phyloP scores from a whole-genome alignment of 2,797 vertebrate species.

The Poeciliopsis gracilis region DNA sequence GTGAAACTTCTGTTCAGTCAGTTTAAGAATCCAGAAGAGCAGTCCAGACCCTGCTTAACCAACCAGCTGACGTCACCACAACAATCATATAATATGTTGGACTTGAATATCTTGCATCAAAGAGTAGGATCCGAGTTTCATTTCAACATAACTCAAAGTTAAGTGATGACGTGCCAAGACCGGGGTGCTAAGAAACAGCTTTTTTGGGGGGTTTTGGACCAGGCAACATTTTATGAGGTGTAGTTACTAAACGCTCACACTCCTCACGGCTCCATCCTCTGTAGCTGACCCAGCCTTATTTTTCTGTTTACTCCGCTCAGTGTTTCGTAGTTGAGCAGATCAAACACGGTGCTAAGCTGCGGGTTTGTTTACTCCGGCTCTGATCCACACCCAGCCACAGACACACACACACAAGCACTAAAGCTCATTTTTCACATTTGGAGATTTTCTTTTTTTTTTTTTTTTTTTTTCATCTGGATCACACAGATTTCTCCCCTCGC shows the following conservation, averaged over 20 bases:
- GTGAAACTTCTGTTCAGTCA: neutral
- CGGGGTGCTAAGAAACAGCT: slow-evolving; percentile 47
- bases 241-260: slow-evolving; percentile 26
- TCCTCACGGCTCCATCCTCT: slow-evolving; percentile 43
- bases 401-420: slow-evolving; percentile 38
- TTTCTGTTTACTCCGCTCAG: slow-evolving; percentile 76
- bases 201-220: slow-evolving; percentile 4
- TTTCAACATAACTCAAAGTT: slow-evolving; percentile 33
- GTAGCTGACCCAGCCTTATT: slow-evolving; percentile 67
- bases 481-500: slow-evolving; percentile 44
- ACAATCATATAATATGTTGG: neutral
- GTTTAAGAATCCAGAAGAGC: neutral
- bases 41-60: neutral
- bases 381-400: slow-evolving; percentile 66
- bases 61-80: neutral
- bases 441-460: neutral
- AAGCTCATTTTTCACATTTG: slow-evolving; percentile 66
- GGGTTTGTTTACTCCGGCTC: slow-evolving; percentile 78
- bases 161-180: slow-evolving; percentile 54
- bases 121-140: neutral
- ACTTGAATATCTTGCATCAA: slow-evolving; percentile 10
- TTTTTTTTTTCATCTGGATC: slow-evolving; percentile 63
- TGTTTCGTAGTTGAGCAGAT: slow-evolving; percentile 76
- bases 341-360: slow-evolving; percentile 74
- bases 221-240: slow-evolving; percentile 46